These are phyloP conservation scores for Amphipoea lucens DNA, from an alignment of 2,888 invertebrate species.

Conservation along the genomic window DNA sequence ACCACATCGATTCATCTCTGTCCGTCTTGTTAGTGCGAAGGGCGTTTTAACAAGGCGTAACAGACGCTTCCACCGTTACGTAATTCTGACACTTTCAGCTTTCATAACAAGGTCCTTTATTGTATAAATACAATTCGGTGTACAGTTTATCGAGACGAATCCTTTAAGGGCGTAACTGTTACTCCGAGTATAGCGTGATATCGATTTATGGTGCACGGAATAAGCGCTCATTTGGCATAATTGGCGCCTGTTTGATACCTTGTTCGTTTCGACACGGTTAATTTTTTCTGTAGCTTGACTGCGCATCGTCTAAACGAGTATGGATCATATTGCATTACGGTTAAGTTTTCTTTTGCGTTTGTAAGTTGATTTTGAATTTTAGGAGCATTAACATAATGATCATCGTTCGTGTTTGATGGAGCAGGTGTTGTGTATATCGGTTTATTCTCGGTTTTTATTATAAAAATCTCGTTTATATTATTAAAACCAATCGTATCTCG, in stretches of 20 bases:
- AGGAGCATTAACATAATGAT: constrained; percentile 88
- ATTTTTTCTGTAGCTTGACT: constrained; percentile 77
- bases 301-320: constrained; percentile 71
- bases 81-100: constrained; percentile 89
- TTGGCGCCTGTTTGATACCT: constrained; percentile 85
- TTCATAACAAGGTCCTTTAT: constrained; percentile 89
- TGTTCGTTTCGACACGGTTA: constrained; percentile 83
- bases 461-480: constrained; percentile 87
- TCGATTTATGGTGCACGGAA: constrained; percentile 87
- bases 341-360: constrained; percentile 79
- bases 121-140: constrained; percentile 80
- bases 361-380: constrained; percentile 74
- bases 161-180: constrained; percentile 88
- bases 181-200: constrained; percentile 82
- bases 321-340: constrained; percentile 72
- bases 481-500: constrained; percentile 80
- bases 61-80: constrained; percentile 88
- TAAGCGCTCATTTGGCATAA: constrained; percentile 89
- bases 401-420: constrained; percentile 87
- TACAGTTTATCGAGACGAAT: constrained; percentile 80
- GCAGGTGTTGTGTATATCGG: constrained; percentile 89
- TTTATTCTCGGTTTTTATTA: constrained; percentile 89
- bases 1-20: constrained; percentile 81
- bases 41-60: constrained; percentile 89
- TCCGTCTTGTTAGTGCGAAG: constrained; percentile 87